Percentiles rank a stretch among this genome's conserved stretches.
phyloP scores from a whole-genome alignment of 2,113 vertebrate species.

The Gasterosteus aculeatus region DNA sequence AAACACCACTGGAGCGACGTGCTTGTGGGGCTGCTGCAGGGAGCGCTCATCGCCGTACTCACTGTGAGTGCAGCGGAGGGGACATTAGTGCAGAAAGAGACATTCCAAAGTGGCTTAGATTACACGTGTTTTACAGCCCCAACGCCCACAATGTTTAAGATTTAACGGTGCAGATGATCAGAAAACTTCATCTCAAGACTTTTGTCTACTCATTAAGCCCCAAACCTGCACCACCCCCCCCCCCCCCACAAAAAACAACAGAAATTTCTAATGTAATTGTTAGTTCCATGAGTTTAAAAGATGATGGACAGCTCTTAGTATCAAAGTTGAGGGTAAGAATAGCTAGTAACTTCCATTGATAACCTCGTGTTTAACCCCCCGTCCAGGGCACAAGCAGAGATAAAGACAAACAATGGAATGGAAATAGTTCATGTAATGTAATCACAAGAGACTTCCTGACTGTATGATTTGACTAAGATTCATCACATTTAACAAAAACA shows the following conservation, averaged over 20 bases:
- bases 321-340: neutral
- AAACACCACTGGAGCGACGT: conserved; percentile 97
- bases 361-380: neutral
- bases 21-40: conserved; percentile 90
- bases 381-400: neutral
- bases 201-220: neutral
- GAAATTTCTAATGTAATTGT: neutral
- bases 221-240: neutral
- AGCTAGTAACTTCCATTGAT: neutral
- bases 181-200: neutral
- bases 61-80: conserved; percentile 79
- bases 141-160: neutral
- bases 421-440: neutral
- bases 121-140: neutral
- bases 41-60: conserved; percentile 88
- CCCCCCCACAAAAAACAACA: neutral
- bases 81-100: neutral
- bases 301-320: no score
- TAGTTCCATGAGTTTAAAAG: neutral
- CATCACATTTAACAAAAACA: neutral
- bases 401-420: neutral
- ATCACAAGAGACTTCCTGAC: neutral
- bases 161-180: neutral
- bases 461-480: neutral
- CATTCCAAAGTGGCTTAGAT: no score